These are phyloP conservation scores for Hoplodrina blanda DNA, from an alignment of 2,888 invertebrate genomes.

Conservation along the genomic window DNA sequence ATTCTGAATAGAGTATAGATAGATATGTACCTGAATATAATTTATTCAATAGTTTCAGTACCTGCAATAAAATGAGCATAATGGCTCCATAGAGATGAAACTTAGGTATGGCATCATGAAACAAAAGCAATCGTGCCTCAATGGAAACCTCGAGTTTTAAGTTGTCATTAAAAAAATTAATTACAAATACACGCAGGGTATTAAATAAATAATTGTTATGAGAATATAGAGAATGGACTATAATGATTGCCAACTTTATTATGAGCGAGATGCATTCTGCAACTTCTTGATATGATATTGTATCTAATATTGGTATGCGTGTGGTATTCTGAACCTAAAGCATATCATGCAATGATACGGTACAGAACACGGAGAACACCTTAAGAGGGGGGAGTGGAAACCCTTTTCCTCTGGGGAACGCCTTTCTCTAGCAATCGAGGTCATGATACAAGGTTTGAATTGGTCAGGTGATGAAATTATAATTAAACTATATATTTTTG, in stretches of 20 bases:
- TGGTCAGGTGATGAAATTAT: background rate
- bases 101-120: constrained; percentile 6
- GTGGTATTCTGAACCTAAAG: too few relatives aligned
- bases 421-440: background rate
- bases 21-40: background rate
- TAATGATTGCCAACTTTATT: background rate
- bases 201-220: background rate
- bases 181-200: too few relatives aligned
- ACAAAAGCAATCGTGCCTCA: constrained; percentile 11
- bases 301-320: background rate
- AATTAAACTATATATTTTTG: background rate
- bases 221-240: background rate
- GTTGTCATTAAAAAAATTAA: too few relatives aligned
- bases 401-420: background rate
- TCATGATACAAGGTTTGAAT: background rate
- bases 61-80: too few relatives aligned
- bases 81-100: too few relatives aligned
- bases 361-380: background rate
- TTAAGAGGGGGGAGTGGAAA: background rate
- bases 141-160: background rate
- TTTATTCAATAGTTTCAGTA: background rate
- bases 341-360: background rate
- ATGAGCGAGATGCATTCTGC: background rate
- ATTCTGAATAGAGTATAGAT: too few relatives aligned
- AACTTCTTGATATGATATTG: too few relatives aligned